Percentiles rank a stretch among this genome's conserved stretches.
Evolutionary conservation across 2,797 vertebrate species (phyloP).

Genomic region (Coregonus ussuriensis): DNA sequence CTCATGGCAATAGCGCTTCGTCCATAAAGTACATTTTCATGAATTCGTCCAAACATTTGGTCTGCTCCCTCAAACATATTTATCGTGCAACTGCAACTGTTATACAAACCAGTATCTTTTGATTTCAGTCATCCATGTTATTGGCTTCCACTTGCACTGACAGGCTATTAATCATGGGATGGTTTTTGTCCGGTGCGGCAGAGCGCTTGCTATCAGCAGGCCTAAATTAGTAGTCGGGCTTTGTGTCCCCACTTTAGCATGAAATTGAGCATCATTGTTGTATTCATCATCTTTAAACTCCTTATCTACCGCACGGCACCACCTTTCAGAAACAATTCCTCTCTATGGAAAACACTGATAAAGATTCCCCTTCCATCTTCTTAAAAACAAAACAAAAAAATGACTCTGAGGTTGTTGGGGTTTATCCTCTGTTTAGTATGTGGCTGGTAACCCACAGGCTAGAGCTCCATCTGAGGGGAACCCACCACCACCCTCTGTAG

Average conservation of each 20-base stretch:
- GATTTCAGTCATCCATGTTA: constrained; percentile 78
- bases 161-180: constrained; percentile 75
- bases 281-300: constrained; percentile 64
- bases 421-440: background rate
- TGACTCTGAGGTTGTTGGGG: background rate
- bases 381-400: background rate
- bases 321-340: constrained; percentile 44
- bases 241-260: constrained; percentile 59
- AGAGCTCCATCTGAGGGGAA: too few relatives aligned
- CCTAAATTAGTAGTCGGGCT: constrained; percentile 57
- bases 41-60: constrained; percentile 42
- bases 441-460: too few relatives aligned
- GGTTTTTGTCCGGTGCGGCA: constrained; percentile 49
- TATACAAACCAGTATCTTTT: constrained; percentile 67
- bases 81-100: constrained; percentile 46
- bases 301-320: constrained; percentile 47
- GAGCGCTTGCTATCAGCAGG: constrained; percentile 39
- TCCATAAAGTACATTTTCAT: constrained; percentile 32
- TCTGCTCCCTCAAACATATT: constrained; percentile 64
- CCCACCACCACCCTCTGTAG: too few relatives aligned
- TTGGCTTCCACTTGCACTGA: constrained; percentile 72
- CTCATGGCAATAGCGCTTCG: constrained; percentile 16
- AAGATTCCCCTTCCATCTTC: constrained; percentile 38
- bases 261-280: constrained; percentile 63
- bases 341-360: constrained; percentile 43